Percentiles rank a stretch among this genome's conserved stretches.
Evolutionary conservation across 2,888 invertebrate species (phyloP).

Genomic region (Nomada flava): DNA sequence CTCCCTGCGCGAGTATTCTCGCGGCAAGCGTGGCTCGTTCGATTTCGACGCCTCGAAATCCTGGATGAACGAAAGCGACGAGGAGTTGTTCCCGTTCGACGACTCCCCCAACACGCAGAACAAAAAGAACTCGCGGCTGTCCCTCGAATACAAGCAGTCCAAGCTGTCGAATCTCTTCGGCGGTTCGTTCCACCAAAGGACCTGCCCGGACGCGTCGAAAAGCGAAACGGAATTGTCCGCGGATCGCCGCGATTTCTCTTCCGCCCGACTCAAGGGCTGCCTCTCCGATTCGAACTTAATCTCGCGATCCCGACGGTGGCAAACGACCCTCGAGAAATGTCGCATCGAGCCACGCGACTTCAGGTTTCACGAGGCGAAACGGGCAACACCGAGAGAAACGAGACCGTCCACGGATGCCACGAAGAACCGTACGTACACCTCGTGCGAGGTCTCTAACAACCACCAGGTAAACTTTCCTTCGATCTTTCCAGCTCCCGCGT

Average conservation of each 20-base stretch:
- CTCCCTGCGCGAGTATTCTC: slow-evolving; percentile 60
- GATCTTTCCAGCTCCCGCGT: slow-evolving; percentile 5
- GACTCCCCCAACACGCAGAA: slow-evolving; percentile 75
- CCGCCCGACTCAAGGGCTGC: slow-evolving; percentile 18
- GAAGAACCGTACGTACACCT: slow-evolving; percentile 49
- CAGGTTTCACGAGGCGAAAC: not conserved
- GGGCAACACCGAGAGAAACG: not conserved
- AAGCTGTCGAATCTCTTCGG: slow-evolving; percentile 13
- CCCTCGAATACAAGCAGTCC: slow-evolving; percentile 67
- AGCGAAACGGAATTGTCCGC: slow-evolving; percentile 59
- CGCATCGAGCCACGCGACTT: not conserved
- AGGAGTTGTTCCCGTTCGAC: slow-evolving; percentile 40
- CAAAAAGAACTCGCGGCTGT: slow-evolving; percentile 71
- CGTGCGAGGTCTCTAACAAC: slow-evolving; percentile 58
- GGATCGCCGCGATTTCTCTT: slow-evolving; percentile 42
- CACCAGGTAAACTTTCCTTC: slow-evolving; percentile 65
- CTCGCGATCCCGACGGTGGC: not conserved
- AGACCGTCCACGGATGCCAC: slow-evolving; percentile 9
- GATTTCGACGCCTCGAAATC: not conserved
- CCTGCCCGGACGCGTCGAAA: slow-evolving; percentile 3
- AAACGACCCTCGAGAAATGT: not conserved
- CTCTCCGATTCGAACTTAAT: slow-evolving; percentile 59
- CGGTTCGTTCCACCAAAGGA: not conserved
- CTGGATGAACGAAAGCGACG: not conserved
- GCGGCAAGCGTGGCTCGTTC: not conserved